Percentiles rank a stretch among this genome's conserved stretches.
Conservation (phyloP, 2,113 vertebrate species). For the Ailuropoda melanoleuca region DNA sequence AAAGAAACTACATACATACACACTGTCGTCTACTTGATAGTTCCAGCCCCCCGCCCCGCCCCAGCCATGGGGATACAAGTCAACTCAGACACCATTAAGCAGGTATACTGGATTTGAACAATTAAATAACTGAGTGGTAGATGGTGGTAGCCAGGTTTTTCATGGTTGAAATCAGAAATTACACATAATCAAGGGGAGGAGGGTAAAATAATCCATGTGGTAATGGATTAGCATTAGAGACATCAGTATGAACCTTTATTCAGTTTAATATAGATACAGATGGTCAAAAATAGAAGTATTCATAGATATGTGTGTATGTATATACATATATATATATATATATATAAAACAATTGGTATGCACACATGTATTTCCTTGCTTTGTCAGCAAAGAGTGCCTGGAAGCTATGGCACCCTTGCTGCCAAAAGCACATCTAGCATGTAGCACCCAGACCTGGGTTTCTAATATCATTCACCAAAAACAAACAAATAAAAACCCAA, state of each 20-base stretch:
- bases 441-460: background rate
- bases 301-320: too few relatives aligned
- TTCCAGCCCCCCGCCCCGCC: too few relatives aligned
- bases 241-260: background rate
- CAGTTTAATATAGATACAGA: background rate
- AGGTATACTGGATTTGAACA: background rate
- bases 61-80: background rate
- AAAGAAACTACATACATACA: background rate
- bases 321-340: too few relatives aligned
- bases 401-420: background rate
- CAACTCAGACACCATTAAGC: background rate
- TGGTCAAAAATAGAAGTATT: background rate
- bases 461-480: background rate
- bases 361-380: background rate
- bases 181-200: background rate
- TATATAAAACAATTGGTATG: background rate
- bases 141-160: background rate
- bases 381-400: background rate
- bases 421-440: background rate
- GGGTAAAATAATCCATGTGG: background rate
- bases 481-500: background rate
- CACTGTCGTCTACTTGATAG: background rate
- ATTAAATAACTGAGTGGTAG: background rate
- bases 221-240: background rate
- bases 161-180: background rate